Evolutionary conservation across 2,888 invertebrate species (phyloP), one percentile per base, ranked within the genome.

Genomic region (Gnatocerus cornutus): DNA sequence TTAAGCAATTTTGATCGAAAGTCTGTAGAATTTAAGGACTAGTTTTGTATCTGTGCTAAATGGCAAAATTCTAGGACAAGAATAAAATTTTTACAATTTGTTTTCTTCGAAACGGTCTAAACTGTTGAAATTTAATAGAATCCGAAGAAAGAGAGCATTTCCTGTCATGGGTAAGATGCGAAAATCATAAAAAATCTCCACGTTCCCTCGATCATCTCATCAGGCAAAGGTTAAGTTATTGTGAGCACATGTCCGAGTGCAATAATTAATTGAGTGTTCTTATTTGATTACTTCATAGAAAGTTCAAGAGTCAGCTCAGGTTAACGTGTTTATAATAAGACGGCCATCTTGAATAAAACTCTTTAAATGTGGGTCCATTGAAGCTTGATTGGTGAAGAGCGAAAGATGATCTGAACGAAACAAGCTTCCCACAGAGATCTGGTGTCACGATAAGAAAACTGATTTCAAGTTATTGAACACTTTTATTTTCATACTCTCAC

Each of bases 371-470:
- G 62, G 62, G 62, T 41, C 46, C 62, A 50, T 62, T 62, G 14
- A 62, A 62, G 41, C 41, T 13, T 55, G 55, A 56, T 21, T 56
- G 30, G 27, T 45, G 30, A 59, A n/a, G 48, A 61, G 30, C 12
- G 62, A 62, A 62, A 62, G 62, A 62, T 33, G 62, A 62, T 62
- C 62, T 16, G 14, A 10, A 37, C 46, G 37, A 61, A 71, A 63
- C 37, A 33, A 16, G 41, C 71, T 73, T 73, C 73, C 73, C 73
- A 73, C 73, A 68, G 66, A 61, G 72, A 73, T 73, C 68, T 66
- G 13, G 50, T 73, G 61, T 70, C 73, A 66, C 39, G 39, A 37
- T 33, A 55, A 55, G 6, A 7, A n/a, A 50, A 27, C 29, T 16
- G 46, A 46, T 16, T 41, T 41, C 12, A 41, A 12, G 12, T 2